A percentile compares a stretch with the other conserved stretches of the same genome.
Evolutionary conservation across 2,113 vertebrate species (phyloP).

Genomic region (Nibea albiflora): DNA sequence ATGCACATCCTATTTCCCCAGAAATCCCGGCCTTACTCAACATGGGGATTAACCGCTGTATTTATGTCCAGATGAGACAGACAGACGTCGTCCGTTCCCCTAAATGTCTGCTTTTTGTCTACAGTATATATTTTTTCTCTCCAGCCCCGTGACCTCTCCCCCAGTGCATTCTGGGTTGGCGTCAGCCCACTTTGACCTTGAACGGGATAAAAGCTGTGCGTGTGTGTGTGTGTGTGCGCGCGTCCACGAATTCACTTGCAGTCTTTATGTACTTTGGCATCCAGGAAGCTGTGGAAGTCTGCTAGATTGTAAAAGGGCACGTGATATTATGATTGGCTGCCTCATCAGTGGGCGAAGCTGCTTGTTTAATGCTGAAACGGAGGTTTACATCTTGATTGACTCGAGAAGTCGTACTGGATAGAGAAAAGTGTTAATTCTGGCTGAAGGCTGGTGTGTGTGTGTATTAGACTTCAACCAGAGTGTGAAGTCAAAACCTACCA

Average conservation of each 20-base stretch:
- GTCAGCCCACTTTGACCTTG: background rate
- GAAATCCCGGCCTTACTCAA: background rate
- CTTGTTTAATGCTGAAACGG: conserved; percentile 1
- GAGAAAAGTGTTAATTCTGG: conserved; percentile 39
- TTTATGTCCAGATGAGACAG: background rate
- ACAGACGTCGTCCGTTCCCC: background rate
- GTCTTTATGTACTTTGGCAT: background rate
- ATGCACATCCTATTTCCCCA: background rate
- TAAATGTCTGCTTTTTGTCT: too few species aligned
- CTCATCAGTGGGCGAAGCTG: conserved; percentile 25
- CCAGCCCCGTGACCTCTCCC: background rate
- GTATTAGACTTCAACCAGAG: conserved; percentile 31
- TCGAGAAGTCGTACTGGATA: background rate
- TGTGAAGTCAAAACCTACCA: conserved; percentile 54
- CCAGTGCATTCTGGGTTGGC: conserved; percentile 7
- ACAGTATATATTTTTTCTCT: background rate
- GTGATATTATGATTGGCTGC: background rate
- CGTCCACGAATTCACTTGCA: background rate
- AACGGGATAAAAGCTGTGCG: background rate
- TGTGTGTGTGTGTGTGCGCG: background rate
- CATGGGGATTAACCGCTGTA: too few species aligned
- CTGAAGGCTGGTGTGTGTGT: conserved; percentile 18
- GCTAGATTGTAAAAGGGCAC: background rate
- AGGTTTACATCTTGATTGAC: conserved; percentile 10
- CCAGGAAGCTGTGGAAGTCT: background rate